Base-by-base conservation (phyloP, 2,888 invertebrate genomes). In the Acrobasis suavella region DNA sequence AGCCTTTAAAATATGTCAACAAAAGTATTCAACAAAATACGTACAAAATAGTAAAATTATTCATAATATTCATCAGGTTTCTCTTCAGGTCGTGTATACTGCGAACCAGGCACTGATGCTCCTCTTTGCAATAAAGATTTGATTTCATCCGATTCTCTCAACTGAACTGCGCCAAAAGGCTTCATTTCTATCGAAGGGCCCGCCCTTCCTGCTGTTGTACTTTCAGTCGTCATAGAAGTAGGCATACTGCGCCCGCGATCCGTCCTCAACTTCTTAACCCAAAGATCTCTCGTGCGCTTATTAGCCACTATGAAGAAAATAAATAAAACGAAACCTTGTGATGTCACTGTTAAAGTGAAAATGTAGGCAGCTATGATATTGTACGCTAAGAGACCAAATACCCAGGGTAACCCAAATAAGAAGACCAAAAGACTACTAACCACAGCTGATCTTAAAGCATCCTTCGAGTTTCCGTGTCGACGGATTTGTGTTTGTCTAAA, bases 271-370 rank as follows among this genome's bases (percentile, higher is more conserved):
- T 90, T 88, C 62, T 91, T 90, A 63, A 89, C 69, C 94, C 94
- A 94, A 58, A 93, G 76, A 62, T 89, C 87, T 52, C 94, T 87
- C 2, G 94, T 94, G 74, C 93, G 93, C 67, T 92, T 91, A 77
- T 95, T 94, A 0, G 94, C 91, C 9, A 94, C 71, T 0, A 95
- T 93, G 72, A 94, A 94, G 80, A 95, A 95, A 58, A 94, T 61
- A 73, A 94, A 95, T 67, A 94, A 76, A 14, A 94, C 90, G 65
- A 94, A 93, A 0, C 94, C 94, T 80, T 95, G 94, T 62, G 91
- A 84, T 1, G 93, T 93, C 0, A 89, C 93, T 0, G 93, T 91
- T 14, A 94, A 67, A 59, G 93, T 92, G 72, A 94, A 94, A 1
- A 94, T 74, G 74, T 94, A 94, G 16, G 93, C 92, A 1, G 93